Evolutionary conservation across 2,888 invertebrate genomes (phyloP).

Genomic region (Cistogaster globosa): DNA sequence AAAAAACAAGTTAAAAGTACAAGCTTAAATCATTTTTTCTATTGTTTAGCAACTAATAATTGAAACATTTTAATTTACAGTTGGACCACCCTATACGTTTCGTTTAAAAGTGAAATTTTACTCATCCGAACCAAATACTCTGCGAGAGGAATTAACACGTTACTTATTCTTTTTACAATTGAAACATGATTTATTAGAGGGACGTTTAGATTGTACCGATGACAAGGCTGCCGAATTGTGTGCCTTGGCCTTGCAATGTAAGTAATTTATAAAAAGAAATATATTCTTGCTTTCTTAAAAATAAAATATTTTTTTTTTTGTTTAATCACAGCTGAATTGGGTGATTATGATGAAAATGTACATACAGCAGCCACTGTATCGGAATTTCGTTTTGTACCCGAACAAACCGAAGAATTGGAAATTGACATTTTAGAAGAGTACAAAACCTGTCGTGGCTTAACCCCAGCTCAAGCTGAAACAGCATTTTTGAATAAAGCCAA

Average conservation of each 20-base stretch:
- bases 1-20: constrained; percentile 99
- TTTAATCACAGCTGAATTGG: constrained; percentile 91
- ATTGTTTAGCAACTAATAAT: background rate
- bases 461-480: constrained; percentile 97
- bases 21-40: constrained; percentile 76
- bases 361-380: constrained; percentile 99
- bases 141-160: constrained; percentile 98
- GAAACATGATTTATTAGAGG: constrained; percentile 96
- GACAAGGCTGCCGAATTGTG: constrained; percentile 94
- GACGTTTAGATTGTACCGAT: constrained; percentile 94
- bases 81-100: constrained; percentile 98
- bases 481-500: constrained; percentile 97
- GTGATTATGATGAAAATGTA: constrained; percentile 95
- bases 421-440: constrained; percentile 96
- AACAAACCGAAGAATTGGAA: constrained; percentile 98
- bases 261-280: constrained; percentile 78
- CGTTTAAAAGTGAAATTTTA: constrained; percentile 98
- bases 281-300: background rate
- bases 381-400: constrained; percentile 98
- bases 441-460: constrained; percentile 92
- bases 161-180: constrained; percentile 99
- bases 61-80: constrained; percentile 83
- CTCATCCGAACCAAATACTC: constrained; percentile 98
- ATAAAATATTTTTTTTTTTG: constrained; percentile 3
- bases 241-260: constrained; percentile 96